These are phyloP conservation scores for Zele albiditarsus DNA, from an alignment of 2,888 invertebrate genomes.

Conservation along the genomic window DNA sequence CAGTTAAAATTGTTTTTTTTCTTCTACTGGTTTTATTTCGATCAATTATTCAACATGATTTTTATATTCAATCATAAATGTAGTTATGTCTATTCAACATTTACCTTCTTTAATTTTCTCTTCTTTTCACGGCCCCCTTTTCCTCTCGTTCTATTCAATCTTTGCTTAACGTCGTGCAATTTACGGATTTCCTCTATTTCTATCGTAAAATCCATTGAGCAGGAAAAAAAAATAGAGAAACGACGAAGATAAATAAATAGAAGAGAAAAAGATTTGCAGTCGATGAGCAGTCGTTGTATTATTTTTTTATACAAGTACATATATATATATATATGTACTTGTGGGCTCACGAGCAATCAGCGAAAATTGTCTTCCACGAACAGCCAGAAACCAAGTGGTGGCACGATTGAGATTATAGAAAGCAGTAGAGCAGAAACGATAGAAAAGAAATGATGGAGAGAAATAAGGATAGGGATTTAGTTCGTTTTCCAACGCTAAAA, in stretches of 20 bases:
- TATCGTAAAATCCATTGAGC: constrained; percentile 20
- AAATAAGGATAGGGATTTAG: constrained; percentile 25
- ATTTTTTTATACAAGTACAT: neutral
- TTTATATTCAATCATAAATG: neutral
- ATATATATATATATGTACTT: neutral
- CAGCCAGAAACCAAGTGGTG: constrained; percentile 42
- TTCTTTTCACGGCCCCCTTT: neutral
- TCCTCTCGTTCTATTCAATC: neutral
- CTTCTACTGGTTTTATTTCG: too few relatives aligned
- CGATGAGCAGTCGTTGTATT: constrained; percentile 25
- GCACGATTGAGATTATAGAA: constrained; percentile 59
- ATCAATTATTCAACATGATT: neutral
- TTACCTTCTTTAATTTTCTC: neutral
- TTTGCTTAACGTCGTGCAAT: neutral
- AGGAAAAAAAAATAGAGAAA: neutral
- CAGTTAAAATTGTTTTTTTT: too few relatives aligned
- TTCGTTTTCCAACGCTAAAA: constrained; percentile 2
- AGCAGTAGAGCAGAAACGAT: constrained; percentile 40
- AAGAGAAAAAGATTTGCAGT: constrained; percentile 29
- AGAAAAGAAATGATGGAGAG: constrained; percentile 21
- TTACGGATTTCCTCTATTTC: neutral
- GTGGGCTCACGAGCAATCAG: constrained; percentile 2
- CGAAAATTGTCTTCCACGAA: constrained; percentile 67
- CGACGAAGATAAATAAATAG: neutral
- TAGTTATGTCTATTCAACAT: neutral